Percentiles rank a stretch among this genome's conserved stretches.
These are phyloP conservation scores for Ctenopoma kingsleyae DNA, from an alignment of 2,797 vertebrate genomes.

Conservation along the genomic window DNA sequence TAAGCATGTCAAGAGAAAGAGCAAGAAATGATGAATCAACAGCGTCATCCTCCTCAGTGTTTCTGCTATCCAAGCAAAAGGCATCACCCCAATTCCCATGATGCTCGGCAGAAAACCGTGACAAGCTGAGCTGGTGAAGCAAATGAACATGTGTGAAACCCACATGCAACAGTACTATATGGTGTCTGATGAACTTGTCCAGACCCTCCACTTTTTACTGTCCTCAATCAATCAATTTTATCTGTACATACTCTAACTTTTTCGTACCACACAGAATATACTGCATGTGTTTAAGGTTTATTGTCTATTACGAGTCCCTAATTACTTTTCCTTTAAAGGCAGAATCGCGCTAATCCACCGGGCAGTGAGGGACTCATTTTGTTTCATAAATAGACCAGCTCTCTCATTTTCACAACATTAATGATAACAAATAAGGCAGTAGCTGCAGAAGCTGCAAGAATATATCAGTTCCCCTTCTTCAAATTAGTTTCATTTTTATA, in stretches of 20 bases:
- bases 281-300: constrained; percentile 4
- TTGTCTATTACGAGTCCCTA: constrained; percentile 12
- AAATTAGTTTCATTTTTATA: neutral
- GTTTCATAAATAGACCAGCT: constrained; percentile 18
- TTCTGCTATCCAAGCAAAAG: constrained; percentile 39
- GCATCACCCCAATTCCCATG: constrained; percentile 17
- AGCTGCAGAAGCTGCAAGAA: neutral
- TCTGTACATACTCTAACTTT: neutral
- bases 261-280: neutral
- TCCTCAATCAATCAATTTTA: neutral
- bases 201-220: neutral
- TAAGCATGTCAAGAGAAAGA: constrained; percentile 12
- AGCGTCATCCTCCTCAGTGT: constrained; percentile 17
- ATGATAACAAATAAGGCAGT: constrained; percentile 17
- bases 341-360: constrained; percentile 12
- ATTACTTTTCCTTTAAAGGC: constrained; percentile 31
- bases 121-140: constrained; percentile 20
- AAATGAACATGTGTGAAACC: neutral
- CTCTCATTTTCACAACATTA: constrained; percentile 27
- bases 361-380: neutral
- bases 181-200: constrained; percentile 3
- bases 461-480: neutral
- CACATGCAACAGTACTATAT: neutral
- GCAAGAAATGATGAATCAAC: constrained; percentile 48
- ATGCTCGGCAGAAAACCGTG: constrained; percentile 29